Evolutionary conservation across 2,888 invertebrate genomes (phyloP).

Genomic region (Exephanes ischioxanthus): DNA sequence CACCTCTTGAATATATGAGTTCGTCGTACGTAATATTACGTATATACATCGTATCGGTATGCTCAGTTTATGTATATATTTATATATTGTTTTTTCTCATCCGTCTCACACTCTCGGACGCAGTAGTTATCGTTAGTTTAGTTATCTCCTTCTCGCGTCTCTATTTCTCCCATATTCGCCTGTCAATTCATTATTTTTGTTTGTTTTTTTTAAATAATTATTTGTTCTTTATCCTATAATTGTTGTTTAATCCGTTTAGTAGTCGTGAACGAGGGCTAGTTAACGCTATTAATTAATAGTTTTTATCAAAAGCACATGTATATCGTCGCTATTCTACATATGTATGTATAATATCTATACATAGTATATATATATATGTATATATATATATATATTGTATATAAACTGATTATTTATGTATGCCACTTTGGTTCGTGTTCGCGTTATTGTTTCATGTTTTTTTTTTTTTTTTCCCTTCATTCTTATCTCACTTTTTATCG

Average conservation of each 20-base stretch:
- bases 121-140: slow-evolving; percentile 17
- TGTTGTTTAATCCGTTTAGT: slow-evolving; percentile 66
- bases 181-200: slow-evolving; percentile 32
- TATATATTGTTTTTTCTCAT: slow-evolving; percentile 42
- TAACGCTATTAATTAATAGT: slow-evolving; percentile 81
- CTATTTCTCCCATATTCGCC: slow-evolving; percentile 32
- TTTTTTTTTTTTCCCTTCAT: slow-evolving; percentile 4
- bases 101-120: background rate
- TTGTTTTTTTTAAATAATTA: slow-evolving; percentile 43
- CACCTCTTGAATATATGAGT: slow-evolving; percentile 38
- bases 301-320: slow-evolving; percentile 84
- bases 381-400: slow-evolving; percentile 74
- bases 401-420: slow-evolving; percentile 77
- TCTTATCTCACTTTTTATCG: slow-evolving; percentile 34
- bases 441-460: slow-evolving; percentile 65
- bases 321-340: slow-evolving; percentile 81
- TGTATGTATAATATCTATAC: slow-evolving; percentile 79
- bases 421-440: slow-evolving; percentile 69
- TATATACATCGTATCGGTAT: slow-evolving; percentile 60
- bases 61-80: slow-evolving; percentile 53
- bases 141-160: background rate
- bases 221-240: slow-evolving; percentile 36
- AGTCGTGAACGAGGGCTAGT: slow-evolving; percentile 76
- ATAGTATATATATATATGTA: slow-evolving; percentile 76
- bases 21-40: slow-evolving; percentile 58